phyloP scores from a whole-genome alignment of 2,888 invertebrate species.

The Leistus spinibarbis region DNA sequence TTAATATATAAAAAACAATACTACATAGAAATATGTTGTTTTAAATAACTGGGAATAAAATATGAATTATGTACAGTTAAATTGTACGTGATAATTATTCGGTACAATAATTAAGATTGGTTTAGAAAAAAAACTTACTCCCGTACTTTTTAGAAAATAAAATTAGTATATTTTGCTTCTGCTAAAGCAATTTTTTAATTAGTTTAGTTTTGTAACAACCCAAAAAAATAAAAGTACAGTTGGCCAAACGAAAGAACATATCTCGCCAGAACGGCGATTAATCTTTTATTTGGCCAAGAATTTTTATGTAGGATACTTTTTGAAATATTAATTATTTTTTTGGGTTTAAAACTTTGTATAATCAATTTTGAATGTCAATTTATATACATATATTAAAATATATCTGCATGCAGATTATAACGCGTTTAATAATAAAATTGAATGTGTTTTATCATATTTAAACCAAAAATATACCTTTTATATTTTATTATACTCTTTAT shows the following conservation, averaged over 20 bases:
- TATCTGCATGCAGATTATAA: conserved; percentile 8
- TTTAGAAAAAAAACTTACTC: background rate
- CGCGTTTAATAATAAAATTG: background rate
- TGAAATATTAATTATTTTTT: background rate
- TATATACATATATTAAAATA: background rate
- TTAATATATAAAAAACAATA: background rate
- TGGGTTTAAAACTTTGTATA: background rate
- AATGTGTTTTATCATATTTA: background rate
- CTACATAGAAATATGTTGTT: conserved; percentile 1
- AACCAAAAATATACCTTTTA: conserved; percentile 4
- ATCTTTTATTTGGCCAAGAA: too few species aligned
- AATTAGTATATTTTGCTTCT: background rate
- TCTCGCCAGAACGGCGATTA: too few species aligned
- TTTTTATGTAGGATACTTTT: background rate
- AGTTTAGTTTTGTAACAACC: background rate
- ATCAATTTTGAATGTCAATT: background rate
- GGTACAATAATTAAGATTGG: background rate
- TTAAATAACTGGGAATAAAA: background rate
- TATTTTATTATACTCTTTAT: background rate
- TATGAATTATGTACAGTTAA: conserved; percentile 1
- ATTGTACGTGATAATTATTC: background rate
- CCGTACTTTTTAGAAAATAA: background rate
- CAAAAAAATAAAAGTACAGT: background rate
- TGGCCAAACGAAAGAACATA: background rate
- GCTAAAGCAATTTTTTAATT: background rate